Conservation (phyloP, 2,888 invertebrate species). For the Arge pagana region DNA sequence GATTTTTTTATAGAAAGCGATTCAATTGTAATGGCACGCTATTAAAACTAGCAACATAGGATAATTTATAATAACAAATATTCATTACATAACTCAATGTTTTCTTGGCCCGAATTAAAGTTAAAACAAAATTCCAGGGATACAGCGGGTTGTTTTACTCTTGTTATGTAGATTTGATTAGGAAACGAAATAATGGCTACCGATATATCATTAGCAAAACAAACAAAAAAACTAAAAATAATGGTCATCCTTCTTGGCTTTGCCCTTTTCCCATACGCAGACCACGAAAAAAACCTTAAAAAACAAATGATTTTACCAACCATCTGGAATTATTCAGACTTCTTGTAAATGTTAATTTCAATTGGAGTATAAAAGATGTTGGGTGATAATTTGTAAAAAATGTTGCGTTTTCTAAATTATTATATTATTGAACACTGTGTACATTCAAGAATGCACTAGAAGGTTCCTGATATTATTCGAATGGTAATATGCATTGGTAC, state of each 20-base stretch:
- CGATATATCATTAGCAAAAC: too few relatives aligned
- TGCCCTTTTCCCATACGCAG: too few relatives aligned
- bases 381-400: constrained; percentile 18
- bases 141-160: too few relatives aligned
- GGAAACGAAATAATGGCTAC: too few relatives aligned
- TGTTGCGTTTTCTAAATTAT: constrained; percentile 15
- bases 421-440: constrained; percentile 5
- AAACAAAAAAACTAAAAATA: too few relatives aligned
- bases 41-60: constrained; percentile 30
- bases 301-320: constrained; percentile 6
- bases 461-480: constrained; percentile 1
- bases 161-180: too few relatives aligned
- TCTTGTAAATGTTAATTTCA: neutral
- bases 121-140: too few relatives aligned
- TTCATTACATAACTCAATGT: too few relatives aligned
- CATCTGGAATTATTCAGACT: constrained; percentile 3
- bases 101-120: too few relatives aligned
- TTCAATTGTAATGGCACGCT: constrained; percentile 47
- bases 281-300: too few relatives aligned
- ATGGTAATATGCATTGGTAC: constrained; percentile 27
- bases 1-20: neutral
- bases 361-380: constrained; percentile 14
- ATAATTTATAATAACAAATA: constrained; percentile 9
- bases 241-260: too few relatives aligned
- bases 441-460: constrained; percentile 8